These are phyloP conservation scores for Caenorhabditis virilis DNA, from an alignment of 2,888 invertebrate genomes.

Conservation along the genomic window DNA sequence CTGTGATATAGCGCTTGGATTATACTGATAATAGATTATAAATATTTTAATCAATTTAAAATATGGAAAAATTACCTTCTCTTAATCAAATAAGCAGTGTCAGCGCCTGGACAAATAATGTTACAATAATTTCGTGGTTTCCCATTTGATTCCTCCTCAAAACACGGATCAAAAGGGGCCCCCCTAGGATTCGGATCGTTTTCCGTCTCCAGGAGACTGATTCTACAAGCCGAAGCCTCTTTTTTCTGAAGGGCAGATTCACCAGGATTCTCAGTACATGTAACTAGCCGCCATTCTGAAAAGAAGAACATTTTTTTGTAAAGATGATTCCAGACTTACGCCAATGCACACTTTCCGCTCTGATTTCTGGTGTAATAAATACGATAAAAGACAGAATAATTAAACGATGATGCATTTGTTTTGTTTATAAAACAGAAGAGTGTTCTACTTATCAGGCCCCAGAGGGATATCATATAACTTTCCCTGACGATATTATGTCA, in stretches of 20 bases:
- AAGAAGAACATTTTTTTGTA: too few relatives aligned
- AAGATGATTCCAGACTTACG: conserved; percentile 36
- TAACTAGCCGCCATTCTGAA: conserved; percentile 62
- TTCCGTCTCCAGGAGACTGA: conserved; percentile 57
- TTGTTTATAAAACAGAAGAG: neutral
- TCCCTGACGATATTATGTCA: too few relatives aligned
- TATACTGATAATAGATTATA: neutral
- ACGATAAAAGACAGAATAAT: conserved; percentile 1
- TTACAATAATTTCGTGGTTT: conserved; percentile 61
- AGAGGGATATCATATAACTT: too few relatives aligned
- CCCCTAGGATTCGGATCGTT: conserved; percentile 49
- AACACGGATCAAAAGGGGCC: conserved; percentile 53
- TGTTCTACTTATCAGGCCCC: neutral
- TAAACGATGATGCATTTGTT: neutral
- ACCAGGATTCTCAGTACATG: conserved; percentile 31
- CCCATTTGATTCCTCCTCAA: conserved; percentile 62
- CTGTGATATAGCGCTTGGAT: neutral
- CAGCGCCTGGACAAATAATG: conserved; percentile 59
- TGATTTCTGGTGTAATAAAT: neutral
- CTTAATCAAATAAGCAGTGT: conserved; percentile 60
- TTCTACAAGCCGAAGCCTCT: conserved; percentile 53
- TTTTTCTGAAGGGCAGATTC: conserved; percentile 31
- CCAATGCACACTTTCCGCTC: conserved; percentile 49
- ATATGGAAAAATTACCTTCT: conserved; percentile 6
- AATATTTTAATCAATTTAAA: neutral